These are phyloP conservation scores for Leucozona laternaria DNA, from an alignment of 2,888 invertebrate genomes.

Conservation along the genomic window DNA sequence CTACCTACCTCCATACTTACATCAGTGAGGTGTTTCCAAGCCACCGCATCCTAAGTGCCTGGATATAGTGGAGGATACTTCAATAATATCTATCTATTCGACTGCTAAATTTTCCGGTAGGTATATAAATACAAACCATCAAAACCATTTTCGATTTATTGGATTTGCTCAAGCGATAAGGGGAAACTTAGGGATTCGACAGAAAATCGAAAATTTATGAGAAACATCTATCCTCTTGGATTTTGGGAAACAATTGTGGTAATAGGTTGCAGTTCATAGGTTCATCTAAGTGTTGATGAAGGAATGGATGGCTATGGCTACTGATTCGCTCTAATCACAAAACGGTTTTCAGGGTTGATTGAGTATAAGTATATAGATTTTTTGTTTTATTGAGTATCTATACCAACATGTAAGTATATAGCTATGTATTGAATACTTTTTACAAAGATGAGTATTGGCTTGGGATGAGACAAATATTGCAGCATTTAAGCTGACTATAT, in stretches of 20 bases:
- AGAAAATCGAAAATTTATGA: conserved; percentile 70
- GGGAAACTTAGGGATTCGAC: conserved; percentile 50
- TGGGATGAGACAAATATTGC: neutral
- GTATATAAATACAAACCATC: conserved; percentile 41
- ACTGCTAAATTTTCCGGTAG: conserved; percentile 67
- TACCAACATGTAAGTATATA: no score
- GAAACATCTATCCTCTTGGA: conserved; percentile 40
- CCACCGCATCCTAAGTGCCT: conserved; percentile 59
- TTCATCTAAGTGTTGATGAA: neutral
- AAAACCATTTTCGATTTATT: conserved; percentile 62
- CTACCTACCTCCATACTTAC: neutral
- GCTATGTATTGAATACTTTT: neutral
- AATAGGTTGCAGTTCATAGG: conserved; percentile 21
- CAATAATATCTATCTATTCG: conserved; percentile 51
- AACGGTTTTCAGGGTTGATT: conserved; percentile 29
- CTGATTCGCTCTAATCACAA: conserved; percentile 21
- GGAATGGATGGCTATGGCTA: conserved; percentile 35
- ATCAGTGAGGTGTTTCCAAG: conserved; percentile 45
- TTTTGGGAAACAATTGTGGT: conserved; percentile 57
- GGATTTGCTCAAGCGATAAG: conserved; percentile 55
- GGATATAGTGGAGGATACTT: conserved; percentile 36
- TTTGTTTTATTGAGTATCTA: neutral
- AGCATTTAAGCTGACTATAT: neutral
- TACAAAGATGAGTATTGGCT: neutral
- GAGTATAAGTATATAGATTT: neutral